Conservation (phyloP, 2,797 vertebrate genomes). For the Periophthalmus magnuspinnatus region DNA sequence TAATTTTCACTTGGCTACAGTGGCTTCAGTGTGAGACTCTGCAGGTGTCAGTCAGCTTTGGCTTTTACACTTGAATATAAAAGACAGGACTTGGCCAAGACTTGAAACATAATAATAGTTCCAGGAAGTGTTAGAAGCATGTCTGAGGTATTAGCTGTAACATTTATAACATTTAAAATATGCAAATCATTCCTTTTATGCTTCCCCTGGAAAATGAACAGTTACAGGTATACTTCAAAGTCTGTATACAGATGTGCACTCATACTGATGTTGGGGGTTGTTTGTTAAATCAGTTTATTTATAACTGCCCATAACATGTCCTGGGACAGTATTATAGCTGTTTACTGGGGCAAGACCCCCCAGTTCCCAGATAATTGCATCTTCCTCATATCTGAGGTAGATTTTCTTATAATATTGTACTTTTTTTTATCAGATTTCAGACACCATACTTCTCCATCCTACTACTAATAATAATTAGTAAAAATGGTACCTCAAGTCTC, state of each 20-base stretch:
- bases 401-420: too few species aligned
- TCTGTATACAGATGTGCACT: too few species aligned
- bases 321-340: too few species aligned
- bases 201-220: background rate
- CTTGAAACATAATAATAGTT: constrained; percentile 34
- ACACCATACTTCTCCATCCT: too few species aligned
- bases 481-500: too few species aligned
- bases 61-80: constrained; percentile 13
- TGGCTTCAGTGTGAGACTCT: constrained; percentile 33
- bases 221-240: background rate
- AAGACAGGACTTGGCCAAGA: constrained; percentile 22
- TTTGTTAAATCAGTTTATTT: too few species aligned
- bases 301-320: too few species aligned
- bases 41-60: constrained; percentile 48
- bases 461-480: too few species aligned
- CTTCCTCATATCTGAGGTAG: too few species aligned
- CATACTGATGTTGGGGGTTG: too few species aligned
- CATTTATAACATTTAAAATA: constrained; percentile 1
- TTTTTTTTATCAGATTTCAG: too few species aligned
- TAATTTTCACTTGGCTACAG: constrained; percentile 30
- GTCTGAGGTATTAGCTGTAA: background rate
- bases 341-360: background rate
- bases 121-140: constrained; percentile 23
- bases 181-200: background rate
- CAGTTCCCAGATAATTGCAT: too few species aligned